phyloP scores from a whole-genome alignment of 1,140 invertebrate species.

The Drosophila trapezifrons region DNA sequence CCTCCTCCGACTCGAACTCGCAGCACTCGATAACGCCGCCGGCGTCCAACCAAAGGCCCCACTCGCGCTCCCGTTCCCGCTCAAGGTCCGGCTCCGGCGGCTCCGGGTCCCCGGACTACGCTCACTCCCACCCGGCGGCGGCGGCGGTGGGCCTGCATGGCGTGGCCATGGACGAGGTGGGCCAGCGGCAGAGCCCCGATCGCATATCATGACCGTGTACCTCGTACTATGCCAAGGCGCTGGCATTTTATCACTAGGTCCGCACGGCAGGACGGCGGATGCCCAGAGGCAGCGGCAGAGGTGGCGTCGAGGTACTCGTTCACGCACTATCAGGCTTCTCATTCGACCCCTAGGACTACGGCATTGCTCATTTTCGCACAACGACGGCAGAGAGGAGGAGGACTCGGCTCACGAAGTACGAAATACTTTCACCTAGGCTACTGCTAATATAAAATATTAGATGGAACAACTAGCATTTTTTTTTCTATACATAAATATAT shows the following conservation, averaged over 20 bases:
- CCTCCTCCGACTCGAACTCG: slow-evolving; percentile 81
- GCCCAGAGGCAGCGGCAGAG: not conserved
- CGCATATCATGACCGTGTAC: slow-evolving; percentile 83
- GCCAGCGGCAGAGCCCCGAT: slow-evolving; percentile 67
- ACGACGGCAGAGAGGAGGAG: not conserved
- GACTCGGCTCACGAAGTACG: slow-evolving; percentile 42
- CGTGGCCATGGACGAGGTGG: slow-evolving; percentile 17
- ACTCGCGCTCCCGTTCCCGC: slow-evolving; percentile 18
- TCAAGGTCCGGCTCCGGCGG: slow-evolving; percentile 41
- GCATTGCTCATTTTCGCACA: slow-evolving; percentile 62
- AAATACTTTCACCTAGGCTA: slow-evolving; percentile 68
- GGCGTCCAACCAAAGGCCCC: slow-evolving; percentile 55
- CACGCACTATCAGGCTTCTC: slow-evolving; percentile 51
- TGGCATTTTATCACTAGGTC: slow-evolving; percentile 77
- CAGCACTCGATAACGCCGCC: slow-evolving; percentile 84
- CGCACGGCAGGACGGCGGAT: not conserved
- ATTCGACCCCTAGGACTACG: slow-evolving; percentile 43
- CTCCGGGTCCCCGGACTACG: slow-evolving; percentile 58
- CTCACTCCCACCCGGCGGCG: slow-evolving; percentile 2
- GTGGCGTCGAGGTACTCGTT: slow-evolving; percentile 1
- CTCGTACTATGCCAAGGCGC: slow-evolving; percentile 77
- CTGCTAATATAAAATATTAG: slow-evolving; percentile 74
- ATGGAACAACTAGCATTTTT: slow-evolving; percentile 79
- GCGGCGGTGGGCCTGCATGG: slow-evolving; percentile 1
- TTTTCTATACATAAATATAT: slow-evolving; percentile 57